Conservation (phyloP, 2,113 vertebrate species). For the Clarias macrocephalus region DNA sequence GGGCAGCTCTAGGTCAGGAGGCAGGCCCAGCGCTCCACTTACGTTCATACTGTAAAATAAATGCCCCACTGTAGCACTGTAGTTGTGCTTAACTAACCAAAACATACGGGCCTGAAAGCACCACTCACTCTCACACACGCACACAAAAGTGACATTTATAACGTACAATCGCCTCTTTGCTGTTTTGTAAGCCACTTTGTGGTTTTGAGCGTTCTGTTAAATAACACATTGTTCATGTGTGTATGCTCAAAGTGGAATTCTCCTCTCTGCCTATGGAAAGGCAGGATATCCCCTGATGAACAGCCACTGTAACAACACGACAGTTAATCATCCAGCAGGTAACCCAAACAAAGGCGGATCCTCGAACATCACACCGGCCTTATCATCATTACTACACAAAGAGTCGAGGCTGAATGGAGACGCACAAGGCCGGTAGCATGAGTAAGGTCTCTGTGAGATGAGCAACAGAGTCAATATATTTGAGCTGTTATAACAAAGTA, state of each 20-base stretch:
- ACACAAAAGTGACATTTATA: slow-evolving; percentile 1
- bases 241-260: too few species aligned
- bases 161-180: background rate
- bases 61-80: background rate
- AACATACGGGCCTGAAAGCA: background rate
- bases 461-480: background rate
- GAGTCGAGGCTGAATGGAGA: slow-evolving; percentile 3
- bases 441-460: background rate
- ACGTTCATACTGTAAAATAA: slow-evolving; percentile 33
- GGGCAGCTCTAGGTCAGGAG: slow-evolving; percentile 25
- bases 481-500: background rate
- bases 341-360: slow-evolving; percentile 27
- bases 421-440: background rate
- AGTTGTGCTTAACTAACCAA: slow-evolving; percentile 17
- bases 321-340: background rate
- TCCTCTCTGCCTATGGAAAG: background rate
- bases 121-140: background rate
- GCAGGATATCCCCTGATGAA: background rate
- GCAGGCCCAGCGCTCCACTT: slow-evolving; percentile 2
- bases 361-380: slow-evolving; percentile 18
- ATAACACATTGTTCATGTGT: background rate
- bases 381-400: slow-evolving; percentile 28
- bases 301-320: background rate
- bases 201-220: background rate
- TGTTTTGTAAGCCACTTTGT: background rate